phyloP scores from a whole-genome alignment of 2,888 invertebrate genomes.

The Palloptera scutellata region DNA sequence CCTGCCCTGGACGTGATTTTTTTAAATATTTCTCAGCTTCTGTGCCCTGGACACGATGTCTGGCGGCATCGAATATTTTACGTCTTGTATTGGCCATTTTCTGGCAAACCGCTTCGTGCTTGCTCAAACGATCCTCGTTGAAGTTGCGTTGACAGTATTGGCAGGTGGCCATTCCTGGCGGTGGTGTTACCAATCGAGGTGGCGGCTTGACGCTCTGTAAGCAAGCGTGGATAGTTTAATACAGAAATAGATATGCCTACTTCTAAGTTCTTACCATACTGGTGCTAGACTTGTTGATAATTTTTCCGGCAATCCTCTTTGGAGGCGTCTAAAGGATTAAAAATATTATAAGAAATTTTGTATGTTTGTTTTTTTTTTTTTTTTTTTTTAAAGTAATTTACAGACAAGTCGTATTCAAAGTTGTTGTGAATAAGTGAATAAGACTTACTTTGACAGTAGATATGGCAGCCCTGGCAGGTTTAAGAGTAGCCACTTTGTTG shows the following conservation, averaged over 20 bases:
- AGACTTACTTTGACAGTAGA: slow-evolving; percentile 35
- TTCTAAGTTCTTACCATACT: background rate
- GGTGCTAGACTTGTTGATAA: slow-evolving; percentile 1
- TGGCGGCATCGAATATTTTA: slow-evolving; percentile 90
- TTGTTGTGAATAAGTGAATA: background rate
- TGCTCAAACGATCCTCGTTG: slow-evolving; percentile 78
- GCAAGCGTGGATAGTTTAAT: background rate
- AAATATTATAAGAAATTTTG: slow-evolving; percentile 15
- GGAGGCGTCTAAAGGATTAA: slow-evolving; percentile 26
- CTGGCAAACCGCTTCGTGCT: slow-evolving; percentile 86
- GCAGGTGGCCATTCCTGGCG: slow-evolving; percentile 67
- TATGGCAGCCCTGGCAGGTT: slow-evolving; percentile 18
- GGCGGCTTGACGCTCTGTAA: slow-evolving; percentile 35
- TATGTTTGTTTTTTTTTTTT: too few relatives aligned
- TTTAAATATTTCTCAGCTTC: slow-evolving; percentile 83
- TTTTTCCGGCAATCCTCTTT: slow-evolving; percentile 31
- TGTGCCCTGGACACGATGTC: slow-evolving; percentile 87
- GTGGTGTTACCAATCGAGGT: slow-evolving; percentile 38
- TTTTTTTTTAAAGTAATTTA: slow-evolving; percentile 1
- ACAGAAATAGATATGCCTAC: background rate
- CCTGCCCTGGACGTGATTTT: slow-evolving; percentile 19
- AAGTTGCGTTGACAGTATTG: slow-evolving; percentile 82
- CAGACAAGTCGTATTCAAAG: background rate
- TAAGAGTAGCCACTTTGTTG: slow-evolving; percentile 14
- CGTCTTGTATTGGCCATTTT: slow-evolving; percentile 82